A percentile compares a stretch with the other conserved stretches of the same genome.
Conservation (phyloP, 2,113 vertebrate species). For the Lynx canadensis region DNA sequence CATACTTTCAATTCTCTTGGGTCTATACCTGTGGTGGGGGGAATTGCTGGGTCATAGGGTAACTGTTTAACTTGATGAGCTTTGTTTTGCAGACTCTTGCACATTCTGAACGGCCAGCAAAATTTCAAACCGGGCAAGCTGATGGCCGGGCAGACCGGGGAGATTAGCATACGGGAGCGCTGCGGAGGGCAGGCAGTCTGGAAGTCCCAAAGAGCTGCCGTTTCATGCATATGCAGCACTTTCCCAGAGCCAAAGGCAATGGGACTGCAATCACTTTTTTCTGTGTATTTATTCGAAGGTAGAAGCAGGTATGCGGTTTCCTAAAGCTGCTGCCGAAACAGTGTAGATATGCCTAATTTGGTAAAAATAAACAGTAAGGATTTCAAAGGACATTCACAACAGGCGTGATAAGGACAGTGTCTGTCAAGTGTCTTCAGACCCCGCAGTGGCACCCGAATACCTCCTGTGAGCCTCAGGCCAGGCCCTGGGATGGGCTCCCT, state of each 20-base stretch:
- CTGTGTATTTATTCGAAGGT: slow-evolving; percentile 49
- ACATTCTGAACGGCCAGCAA: background rate
- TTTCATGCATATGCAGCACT: background rate
- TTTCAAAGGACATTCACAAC: slow-evolving; percentile 29
- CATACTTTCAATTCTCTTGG: background rate
- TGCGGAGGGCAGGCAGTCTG: background rate
- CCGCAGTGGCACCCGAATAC: background rate
- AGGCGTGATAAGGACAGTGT: background rate
- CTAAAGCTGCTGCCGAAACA: background rate
- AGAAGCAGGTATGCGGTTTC: slow-evolving; percentile 1
- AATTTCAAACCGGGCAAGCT: background rate
- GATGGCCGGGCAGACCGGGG: background rate
- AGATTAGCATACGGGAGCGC: background rate
- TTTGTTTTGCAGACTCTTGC: background rate
- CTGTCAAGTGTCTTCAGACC: background rate
- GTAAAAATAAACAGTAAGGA: background rate
- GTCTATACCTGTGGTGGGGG: background rate
- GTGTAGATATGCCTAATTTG: slow-evolving; percentile 14
- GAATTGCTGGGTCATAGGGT: background rate
- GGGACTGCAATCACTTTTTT: background rate
- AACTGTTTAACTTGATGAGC: background rate
- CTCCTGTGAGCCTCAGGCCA: background rate
- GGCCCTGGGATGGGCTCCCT: background rate
- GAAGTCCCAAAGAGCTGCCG: background rate
- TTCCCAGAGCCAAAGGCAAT: background rate